Evolutionary conservation across 2,113 vertebrate species (phyloP).

Genomic region (Crotalus viridis): DNA sequence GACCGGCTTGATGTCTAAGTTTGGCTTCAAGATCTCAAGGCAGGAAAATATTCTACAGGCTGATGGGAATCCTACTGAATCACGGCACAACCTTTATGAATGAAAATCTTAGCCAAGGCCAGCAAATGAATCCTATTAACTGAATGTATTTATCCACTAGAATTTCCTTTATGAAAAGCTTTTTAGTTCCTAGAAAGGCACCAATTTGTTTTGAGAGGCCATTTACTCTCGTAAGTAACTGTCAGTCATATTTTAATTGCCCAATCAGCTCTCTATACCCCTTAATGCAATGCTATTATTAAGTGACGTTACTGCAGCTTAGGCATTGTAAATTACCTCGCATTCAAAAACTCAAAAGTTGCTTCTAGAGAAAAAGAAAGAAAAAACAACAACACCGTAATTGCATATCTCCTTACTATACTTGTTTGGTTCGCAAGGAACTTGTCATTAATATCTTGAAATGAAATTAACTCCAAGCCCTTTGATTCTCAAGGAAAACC

Average conservation of each 20-base stretch:
- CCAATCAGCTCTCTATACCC: background rate
- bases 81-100: background rate
- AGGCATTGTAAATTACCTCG: background rate
- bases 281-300: background rate
- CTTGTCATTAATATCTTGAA: background rate
- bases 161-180: background rate
- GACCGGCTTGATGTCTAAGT: background rate
- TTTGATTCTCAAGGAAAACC: background rate
- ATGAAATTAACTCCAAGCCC: background rate
- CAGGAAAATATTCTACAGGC: background rate
- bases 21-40: background rate
- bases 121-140: background rate
- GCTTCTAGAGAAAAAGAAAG: background rate
- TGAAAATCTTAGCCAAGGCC: background rate
- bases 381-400: no score
- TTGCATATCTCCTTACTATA: background rate
- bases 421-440: background rate
- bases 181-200: background rate
- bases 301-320: background rate
- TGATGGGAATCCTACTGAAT: background rate
- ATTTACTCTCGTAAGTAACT: background rate
- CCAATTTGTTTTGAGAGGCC: background rate
- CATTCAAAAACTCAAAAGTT: background rate
- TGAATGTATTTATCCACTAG: background rate
- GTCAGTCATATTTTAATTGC: background rate